Evolutionary conservation across 2,113 vertebrate genomes (phyloP).

Genomic region (Merops nubicus): DNA sequence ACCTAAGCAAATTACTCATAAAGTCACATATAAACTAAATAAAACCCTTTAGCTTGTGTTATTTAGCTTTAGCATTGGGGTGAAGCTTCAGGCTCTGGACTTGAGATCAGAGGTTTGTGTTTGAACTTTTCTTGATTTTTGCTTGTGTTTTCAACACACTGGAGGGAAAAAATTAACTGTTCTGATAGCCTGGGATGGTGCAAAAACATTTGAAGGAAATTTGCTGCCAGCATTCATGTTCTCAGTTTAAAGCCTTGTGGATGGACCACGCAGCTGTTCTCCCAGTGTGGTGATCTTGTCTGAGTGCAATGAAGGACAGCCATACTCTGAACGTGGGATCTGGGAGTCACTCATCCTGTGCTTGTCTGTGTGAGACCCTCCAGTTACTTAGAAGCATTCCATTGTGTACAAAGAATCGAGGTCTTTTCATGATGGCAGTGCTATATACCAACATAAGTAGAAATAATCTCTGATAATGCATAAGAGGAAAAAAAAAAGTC

Average conservation of each 20-base stretch:
- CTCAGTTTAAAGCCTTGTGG: not conserved
- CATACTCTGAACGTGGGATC: not conserved
- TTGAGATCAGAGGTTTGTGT: not conserved
- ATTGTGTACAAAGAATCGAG: not conserved
- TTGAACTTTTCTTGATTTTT: not conserved
- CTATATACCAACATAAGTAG: not conserved
- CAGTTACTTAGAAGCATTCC: not conserved
- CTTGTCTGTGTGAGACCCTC: not conserved
- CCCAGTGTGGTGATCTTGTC: not conserved
- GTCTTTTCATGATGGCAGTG: not conserved
- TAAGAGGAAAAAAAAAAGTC: not conserved
- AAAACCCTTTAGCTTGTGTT: not conserved
- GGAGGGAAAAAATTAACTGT: not conserved
- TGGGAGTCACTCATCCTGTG: not conserved
- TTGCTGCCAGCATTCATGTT: not conserved
- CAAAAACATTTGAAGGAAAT: not conserved
- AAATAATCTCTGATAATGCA: not conserved
- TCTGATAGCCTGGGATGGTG: not conserved
- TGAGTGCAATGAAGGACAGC: not conserved
- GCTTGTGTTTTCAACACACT: not conserved
- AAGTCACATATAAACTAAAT: not conserved
- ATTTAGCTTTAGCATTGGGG: not conserved
- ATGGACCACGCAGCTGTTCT: not conserved
- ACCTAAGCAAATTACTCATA: not conserved
- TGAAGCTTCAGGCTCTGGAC: not conserved